Conservation (phyloP, 2,888 invertebrate genomes). For the Melanchra persicariae region DNA sequence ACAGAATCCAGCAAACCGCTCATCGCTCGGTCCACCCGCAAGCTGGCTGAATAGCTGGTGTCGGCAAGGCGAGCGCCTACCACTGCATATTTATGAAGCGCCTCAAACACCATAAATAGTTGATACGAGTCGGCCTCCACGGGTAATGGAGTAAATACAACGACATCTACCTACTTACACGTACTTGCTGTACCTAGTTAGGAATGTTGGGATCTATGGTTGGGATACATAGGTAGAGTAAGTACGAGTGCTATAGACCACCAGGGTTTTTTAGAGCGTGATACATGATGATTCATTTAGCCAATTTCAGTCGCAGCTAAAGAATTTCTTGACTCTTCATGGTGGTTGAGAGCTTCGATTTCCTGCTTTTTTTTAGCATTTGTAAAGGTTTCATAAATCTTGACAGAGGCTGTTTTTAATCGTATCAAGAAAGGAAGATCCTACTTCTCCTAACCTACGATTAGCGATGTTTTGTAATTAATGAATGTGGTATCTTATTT, state of each 20-base stretch:
- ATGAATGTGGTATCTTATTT: background rate
- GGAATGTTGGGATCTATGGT: too few species aligned
- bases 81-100: constrained; percentile 91
- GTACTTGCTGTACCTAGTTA: constrained; percentile 70
- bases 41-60: constrained; percentile 88
- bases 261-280: too few species aligned
- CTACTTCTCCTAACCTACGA: too few species aligned
- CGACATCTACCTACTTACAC: constrained; percentile 69
- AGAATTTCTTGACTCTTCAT: background rate
- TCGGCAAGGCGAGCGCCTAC: constrained; percentile 91
- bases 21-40: constrained; percentile 63
- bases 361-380: background rate
- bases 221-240: background rate
- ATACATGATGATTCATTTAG: background rate
- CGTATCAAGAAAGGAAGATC: too few species aligned
- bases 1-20: constrained; percentile 57
- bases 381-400: background rate
- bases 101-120: constrained; percentile 91
- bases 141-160: constrained; percentile 89
- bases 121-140: constrained; percentile 87
- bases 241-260: too few species aligned
- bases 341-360: background rate
- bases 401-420: too few species aligned
- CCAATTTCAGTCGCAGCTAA: background rate
- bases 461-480: background rate